Base-by-base conservation (phyloP, 2,888 invertebrate species). In the Agrilus biguttatus region DNA sequence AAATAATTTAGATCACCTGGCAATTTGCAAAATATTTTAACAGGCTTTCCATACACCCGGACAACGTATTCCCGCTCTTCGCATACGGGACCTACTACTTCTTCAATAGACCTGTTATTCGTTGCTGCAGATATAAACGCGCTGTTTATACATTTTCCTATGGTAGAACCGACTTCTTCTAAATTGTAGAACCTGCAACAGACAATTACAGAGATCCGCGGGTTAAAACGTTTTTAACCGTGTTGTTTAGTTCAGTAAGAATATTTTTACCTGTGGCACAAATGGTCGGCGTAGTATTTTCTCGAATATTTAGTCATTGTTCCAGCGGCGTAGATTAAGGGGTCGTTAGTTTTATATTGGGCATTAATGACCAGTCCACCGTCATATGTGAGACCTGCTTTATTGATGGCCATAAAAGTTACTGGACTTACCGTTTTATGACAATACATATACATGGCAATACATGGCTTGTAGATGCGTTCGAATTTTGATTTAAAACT, bases 271-370 rank as follows among this genome's bases (percentile, higher is more conserved):
- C 59, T 53, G 46, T 77, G 77, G 19, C 65, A 54, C 36, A 56
- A 60, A 2, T 56, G 48, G 2, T 61, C 60, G 0, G 74, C 73
- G 51, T 69, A 66, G 48, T 74, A 66, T 5, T 67, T 65, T 8
- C 73, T 64, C 3, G 74, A 71, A 55, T 78, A 78, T 40, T 70
- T 68, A 10, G 73, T 71, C 43, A 73, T 63, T 0, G 74, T 62
- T 1, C 80, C 80, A 4, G 75, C 78, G 1, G 73, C 77, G 53
- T 63, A 75, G 39, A 80, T 71, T 44, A 58, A 55, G 0, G 69
- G 68, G 53, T 78, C 78, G 55, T 74, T 77, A 0, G 79, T 80
- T 36, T 69, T 66, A 48, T 72, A 77, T 37, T 65, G 57, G 0
- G 68, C 62, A 37, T 74, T 69, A 37, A 80, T 74, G 2, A 78